Percentiles rank a stretch among this genome's conserved stretches.
Conservation (phyloP, 2,797 vertebrate species). For the Antennarius maculatus region DNA sequence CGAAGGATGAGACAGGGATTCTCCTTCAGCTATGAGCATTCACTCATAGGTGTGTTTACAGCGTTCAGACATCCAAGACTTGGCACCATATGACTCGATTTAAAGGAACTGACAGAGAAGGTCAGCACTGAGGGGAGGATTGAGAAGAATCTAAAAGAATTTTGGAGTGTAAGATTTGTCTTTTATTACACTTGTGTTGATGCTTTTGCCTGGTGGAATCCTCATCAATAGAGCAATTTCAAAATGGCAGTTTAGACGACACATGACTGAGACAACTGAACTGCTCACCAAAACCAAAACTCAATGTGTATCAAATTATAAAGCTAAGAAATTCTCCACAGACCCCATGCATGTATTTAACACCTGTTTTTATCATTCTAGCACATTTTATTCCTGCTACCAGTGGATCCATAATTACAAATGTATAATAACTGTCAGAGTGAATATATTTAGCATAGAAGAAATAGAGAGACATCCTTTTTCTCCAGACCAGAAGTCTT, state of each 20-base stretch:
- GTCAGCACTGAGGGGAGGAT: constrained; percentile 44
- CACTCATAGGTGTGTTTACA: constrained; percentile 50
- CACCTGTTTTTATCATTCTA: constrained; percentile 25
- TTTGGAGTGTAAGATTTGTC: constrained; percentile 53
- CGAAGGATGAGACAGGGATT: constrained; percentile 63
- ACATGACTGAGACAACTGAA: constrained; percentile 25
- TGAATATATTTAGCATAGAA: constrained; percentile 21
- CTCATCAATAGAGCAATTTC: constrained; percentile 53
- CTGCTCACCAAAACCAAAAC: constrained; percentile 1
- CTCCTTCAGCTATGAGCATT: constrained; percentile 55
- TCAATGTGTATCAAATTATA: constrained; percentile 9
- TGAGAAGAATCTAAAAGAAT: constrained; percentile 40
- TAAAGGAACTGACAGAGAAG: constrained; percentile 46
- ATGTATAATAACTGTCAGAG: constrained; percentile 17
- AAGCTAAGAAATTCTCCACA: constrained; percentile 11
- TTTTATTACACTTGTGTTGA: constrained; percentile 39
- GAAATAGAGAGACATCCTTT: constrained; percentile 13
- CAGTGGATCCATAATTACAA: constrained; percentile 49
- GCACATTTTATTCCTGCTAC: constrained; percentile 26
- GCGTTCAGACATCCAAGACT: constrained; percentile 61
- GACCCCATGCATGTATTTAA: constrained; percentile 25
- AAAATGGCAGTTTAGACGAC: constrained; percentile 40
- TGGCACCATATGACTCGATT: constrained; percentile 47
- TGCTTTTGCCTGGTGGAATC: constrained; percentile 16
- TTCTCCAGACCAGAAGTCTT: constrained; percentile 25